Evolutionary conservation across 2,888 invertebrate genomes (phyloP).

Genomic region (Coleophora flavipennella): DNA sequence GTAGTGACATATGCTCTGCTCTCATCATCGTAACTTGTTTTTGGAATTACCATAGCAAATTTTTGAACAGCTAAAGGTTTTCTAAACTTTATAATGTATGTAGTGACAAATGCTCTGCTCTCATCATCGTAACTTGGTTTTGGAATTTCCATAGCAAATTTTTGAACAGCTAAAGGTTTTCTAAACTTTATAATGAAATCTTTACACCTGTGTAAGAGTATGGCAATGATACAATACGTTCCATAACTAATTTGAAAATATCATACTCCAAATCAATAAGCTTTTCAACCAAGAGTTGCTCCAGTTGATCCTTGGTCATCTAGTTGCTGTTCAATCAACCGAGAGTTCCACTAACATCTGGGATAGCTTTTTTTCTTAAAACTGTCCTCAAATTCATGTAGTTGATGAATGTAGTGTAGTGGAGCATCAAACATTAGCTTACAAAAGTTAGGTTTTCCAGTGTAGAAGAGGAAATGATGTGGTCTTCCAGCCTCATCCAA

Average conservation of each 20-base stretch:
- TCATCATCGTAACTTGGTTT: constrained; percentile 79
- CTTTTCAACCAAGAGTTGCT: constrained; percentile 76
- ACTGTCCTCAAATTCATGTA: constrained; percentile 82
- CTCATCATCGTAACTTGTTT: constrained; percentile 78
- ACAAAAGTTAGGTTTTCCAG: constrained; percentile 88
- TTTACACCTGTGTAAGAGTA: constrained; percentile 78
- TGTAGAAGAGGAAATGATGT: constrained; percentile 93
- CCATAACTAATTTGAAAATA: constrained; percentile 80
- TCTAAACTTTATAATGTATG: too few species aligned
- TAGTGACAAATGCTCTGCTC: constrained; percentile 80
- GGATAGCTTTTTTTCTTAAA: constrained; percentile 72
- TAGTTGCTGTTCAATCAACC: constrained; percentile 58
- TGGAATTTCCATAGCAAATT: constrained; percentile 74
- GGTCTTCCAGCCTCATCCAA: constrained; percentile 94
- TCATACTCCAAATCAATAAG: constrained; percentile 80
- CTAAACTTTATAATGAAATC: constrained; percentile 83
- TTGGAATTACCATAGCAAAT: constrained; percentile 74
- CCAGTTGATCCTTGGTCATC: constrained; percentile 78
- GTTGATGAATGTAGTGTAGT: constrained; percentile 75
- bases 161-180: constrained; percentile 72
- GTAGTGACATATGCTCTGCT: constrained; percentile 81
- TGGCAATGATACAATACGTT: constrained; percentile 79
- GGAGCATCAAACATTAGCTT: constrained; percentile 85
- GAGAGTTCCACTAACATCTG: constrained; percentile 74
- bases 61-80: constrained; percentile 73